Conservation (phyloP, 2,113 vertebrate species). For the Tiliqua scincoides region DNA sequence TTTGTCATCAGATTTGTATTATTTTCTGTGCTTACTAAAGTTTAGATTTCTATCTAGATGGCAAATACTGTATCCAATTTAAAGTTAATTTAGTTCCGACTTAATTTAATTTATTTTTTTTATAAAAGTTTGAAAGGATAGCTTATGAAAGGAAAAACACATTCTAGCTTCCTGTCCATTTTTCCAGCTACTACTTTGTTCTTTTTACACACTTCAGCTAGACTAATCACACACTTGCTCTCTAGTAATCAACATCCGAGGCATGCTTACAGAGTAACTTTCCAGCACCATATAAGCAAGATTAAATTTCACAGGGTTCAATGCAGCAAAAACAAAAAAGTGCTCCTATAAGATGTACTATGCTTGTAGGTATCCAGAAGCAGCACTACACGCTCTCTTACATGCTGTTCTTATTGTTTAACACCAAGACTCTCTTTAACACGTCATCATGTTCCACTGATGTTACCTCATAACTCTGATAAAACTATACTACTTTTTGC, state of each 20-base stretch:
- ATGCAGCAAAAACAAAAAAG: not conserved
- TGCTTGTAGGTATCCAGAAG: not conserved
- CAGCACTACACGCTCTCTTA: not conserved
- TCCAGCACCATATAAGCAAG: not conserved
- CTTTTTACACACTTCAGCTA: not conserved
- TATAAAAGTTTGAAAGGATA: too few relatives aligned
- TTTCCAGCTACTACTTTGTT: not conserved
- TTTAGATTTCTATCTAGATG: not conserved
- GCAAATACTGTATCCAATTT: not conserved
- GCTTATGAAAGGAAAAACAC: not conserved
- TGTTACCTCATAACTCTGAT: conserved; percentile 5
- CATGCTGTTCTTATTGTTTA: too few relatives aligned
- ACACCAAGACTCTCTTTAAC: not conserved
- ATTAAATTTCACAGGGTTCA: not conserved
- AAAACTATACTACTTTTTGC: conserved; percentile 52
- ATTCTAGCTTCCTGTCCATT: not conserved
- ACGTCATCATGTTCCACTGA: not conserved
- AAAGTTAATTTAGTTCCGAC: not conserved
- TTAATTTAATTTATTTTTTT: not conserved
- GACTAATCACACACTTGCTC: not conserved
- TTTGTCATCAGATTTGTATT: not conserved
- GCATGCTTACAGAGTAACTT: not conserved
- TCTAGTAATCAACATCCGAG: not conserved
- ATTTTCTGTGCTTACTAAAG: not conserved
- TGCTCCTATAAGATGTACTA: not conserved